Percentiles rank a stretch among this genome's conserved stretches.
Evolutionary conservation across 2,888 invertebrate species (phyloP).

Genomic region (Frankliniella intonsa): DNA sequence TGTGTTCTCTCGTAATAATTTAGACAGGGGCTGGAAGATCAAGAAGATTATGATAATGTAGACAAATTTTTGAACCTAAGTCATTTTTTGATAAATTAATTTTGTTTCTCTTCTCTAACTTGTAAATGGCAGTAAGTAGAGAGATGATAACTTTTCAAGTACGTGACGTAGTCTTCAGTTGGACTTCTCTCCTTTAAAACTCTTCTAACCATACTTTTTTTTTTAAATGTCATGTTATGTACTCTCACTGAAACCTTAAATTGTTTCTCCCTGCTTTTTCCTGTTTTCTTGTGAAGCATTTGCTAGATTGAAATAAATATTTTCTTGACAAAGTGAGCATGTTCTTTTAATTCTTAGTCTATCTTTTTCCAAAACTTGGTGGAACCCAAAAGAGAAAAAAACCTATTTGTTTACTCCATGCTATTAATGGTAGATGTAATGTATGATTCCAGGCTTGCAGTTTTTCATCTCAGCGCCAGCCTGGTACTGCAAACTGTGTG

Average conservation of each 20-base stretch:
- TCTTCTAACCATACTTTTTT: too few species aligned
- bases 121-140: too few species aligned
- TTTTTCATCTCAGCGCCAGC: constrained; percentile 82
- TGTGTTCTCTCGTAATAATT: too few species aligned
- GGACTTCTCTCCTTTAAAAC: too few species aligned
- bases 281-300: not conserved
- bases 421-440: not conserved
- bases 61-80: too few species aligned
- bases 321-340: not conserved
- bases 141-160: not conserved
- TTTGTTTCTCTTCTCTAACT: not conserved
- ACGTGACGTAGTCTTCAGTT: too few species aligned
- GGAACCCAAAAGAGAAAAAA: not conserved
- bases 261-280: too few species aligned
- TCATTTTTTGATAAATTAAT: not conserved
- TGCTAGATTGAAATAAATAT: not conserved
- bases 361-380: not conserved
- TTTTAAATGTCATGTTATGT: too few species aligned
- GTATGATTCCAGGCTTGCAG: constrained; percentile 63
- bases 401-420: constrained; percentile 25
- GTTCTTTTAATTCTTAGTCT: not conserved
- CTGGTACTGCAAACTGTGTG: constrained; percentile 86
- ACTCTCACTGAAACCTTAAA: too few species aligned
- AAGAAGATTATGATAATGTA: too few species aligned
- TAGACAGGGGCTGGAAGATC: too few species aligned